A percentile compares a stretch with the other conserved stretches of the same genome.
Evolutionary conservation across 1,140 invertebrate genomes (phyloP).

Genomic region (Hormaphis cornu): DNA sequence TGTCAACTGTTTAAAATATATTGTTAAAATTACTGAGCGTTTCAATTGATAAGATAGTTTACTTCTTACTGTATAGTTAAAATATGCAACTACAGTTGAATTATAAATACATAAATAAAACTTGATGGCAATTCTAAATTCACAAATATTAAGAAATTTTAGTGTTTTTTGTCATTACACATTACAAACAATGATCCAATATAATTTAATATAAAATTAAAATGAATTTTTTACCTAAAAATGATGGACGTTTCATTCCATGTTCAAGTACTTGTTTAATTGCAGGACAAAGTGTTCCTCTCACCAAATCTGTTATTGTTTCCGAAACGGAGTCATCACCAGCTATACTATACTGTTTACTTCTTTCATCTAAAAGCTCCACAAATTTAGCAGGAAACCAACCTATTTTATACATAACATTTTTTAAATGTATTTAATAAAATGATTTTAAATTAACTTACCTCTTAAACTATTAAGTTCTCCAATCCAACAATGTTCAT

Average conservation of each 20-base stretch:
- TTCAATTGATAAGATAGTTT: too few relatives aligned
- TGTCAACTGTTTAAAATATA: too few relatives aligned
- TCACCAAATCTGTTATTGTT: slow-evolving; percentile 88
- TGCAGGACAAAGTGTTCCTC: slow-evolving; percentile 86
- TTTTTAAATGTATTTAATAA: not conserved
- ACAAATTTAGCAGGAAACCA: slow-evolving; percentile 99
- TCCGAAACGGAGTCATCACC: slow-evolving; percentile 96
- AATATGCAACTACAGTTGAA: too few relatives aligned
- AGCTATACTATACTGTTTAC: slow-evolving; percentile 88
- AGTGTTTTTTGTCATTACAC: too few relatives aligned
- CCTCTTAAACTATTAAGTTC: slow-evolving; percentile 92
- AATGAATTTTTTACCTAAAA: slow-evolving; percentile 46
- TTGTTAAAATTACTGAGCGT: too few relatives aligned
- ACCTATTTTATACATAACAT: slow-evolving; percentile 44
- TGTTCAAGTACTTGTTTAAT: slow-evolving; percentile 92
- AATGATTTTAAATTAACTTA: slow-evolving; percentile 37
- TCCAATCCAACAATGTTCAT: slow-evolving; percentile 99
- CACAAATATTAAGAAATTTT: too few relatives aligned
- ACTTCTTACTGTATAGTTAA: too few relatives aligned
- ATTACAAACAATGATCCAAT: too few relatives aligned
- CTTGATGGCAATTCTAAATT: not conserved
- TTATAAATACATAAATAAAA: not conserved
- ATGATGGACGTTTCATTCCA: slow-evolving; percentile 83
- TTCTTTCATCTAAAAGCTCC: slow-evolving; percentile 90
- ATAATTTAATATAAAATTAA: not conserved